Evolutionary conservation across 2,113 vertebrate genomes (phyloP), one percentile per base, ranked within the genome.

Genomic region (Brachionichthys hirsutus): DNA sequence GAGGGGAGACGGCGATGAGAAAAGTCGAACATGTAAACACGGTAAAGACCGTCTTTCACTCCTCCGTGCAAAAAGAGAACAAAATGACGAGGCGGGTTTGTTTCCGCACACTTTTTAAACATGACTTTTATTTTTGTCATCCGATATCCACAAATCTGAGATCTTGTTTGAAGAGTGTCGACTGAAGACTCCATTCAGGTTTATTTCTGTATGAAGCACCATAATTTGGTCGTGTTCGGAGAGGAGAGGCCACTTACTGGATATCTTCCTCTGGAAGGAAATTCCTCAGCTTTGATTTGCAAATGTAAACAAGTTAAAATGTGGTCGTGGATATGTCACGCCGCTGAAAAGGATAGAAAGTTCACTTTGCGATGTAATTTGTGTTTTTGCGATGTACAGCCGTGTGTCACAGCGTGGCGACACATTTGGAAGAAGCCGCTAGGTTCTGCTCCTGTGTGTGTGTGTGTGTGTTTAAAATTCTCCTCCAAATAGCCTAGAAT

Each of bases 221-320:
- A 72, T 77, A 79, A 77, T 83, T 81, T 73, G 47, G 24, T 65
- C 61, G 43, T 59, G 49, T 62, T 57, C 57, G 38, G 56, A 74
- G 62, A 70, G 54, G 73, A 77, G 70, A 79, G 49, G 61, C 73
- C 15, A 75, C 67, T 79, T 70, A 67, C 69, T 84, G 55, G 75
- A 67, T 71, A 62, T 80, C 54, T 54, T 6, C 38, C 60, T 43
- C 48, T 67, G 60, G 45, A 66, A 53, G 19, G 13, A 54, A 59
- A 30, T 36, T 36, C 51, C 55, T 19, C 12, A 12, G 61, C 57
- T 80, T 68, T 82, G 65, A 71, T 73, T 77, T 56, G 45, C 43
- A 75, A 78, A 79, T 62, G 58, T 65, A 67, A 82, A 70, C 70
- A 57, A 24, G 48, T 44, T 40, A 19, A 68, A 66, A 60, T 47